Percentiles rank a stretch among this genome's conserved stretches.
Evolutionary conservation across 2,113 vertebrate species (phyloP).

Genomic region (Hemiprocne comata): DNA sequence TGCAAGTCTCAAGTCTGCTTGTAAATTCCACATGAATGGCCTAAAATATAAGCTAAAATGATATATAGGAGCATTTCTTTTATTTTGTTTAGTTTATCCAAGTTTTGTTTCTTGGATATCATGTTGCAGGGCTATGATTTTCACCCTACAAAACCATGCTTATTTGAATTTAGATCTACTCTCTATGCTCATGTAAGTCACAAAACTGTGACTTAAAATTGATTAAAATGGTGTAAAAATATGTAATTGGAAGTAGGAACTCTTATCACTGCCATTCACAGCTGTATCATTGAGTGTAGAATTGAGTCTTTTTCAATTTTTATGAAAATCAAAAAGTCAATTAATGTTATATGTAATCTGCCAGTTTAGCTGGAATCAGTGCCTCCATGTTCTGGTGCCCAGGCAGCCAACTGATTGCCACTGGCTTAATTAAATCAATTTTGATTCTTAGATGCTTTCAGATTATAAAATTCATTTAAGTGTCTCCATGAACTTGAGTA

Average conservation of each 20-base stretch:
- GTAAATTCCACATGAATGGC: background rate
- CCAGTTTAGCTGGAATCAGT: background rate
- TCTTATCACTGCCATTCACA: background rate
- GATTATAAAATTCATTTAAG: background rate
- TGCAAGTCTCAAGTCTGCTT: background rate
- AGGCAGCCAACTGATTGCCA: background rate
- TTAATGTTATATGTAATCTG: background rate
- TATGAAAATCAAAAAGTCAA: background rate
- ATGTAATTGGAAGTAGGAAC: background rate
- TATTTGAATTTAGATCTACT: background rate
- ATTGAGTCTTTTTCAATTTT: background rate
- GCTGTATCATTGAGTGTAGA: background rate
- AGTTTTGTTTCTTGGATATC: background rate
- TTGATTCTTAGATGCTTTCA: background rate
- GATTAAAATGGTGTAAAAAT: constrained; percentile 23
- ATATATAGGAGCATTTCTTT: background rate
- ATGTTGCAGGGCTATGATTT: background rate
- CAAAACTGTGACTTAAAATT: background rate
- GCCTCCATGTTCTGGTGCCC: background rate
- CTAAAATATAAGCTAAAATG: background rate
- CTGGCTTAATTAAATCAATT: background rate
- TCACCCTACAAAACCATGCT: background rate
- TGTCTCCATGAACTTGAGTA: background rate
- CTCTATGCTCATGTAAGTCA: background rate
- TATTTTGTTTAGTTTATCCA: background rate